Evolutionary conservation across 2,113 vertebrate species (phyloP), one percentile per base, ranked within the genome.

Genomic region (Himantopus leucocephalus): DNA sequence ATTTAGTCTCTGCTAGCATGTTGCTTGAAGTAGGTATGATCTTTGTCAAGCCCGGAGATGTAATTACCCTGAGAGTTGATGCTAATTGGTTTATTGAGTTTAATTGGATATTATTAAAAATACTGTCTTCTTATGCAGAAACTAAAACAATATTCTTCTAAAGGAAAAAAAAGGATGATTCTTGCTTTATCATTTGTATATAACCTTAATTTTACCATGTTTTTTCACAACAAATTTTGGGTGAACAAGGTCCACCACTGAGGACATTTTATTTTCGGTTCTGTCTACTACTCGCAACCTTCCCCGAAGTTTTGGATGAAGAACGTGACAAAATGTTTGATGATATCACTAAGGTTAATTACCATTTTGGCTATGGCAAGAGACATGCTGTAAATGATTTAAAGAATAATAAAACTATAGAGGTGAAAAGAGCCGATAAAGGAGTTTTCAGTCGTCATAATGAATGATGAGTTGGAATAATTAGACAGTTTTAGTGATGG

Each of bases 71-170:
- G 86, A 92, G 91, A 97, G 80, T 79, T 92, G 96, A 92, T 89
- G 86, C n/a, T 97, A 97, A 97, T 95, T 94, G 87, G 91, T 94
- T 97, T 96, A 96, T 90, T 89, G 91, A 93, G 71, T 95, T 96
- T 90, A 97, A 95, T 90, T 94, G 89, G 81, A 66, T 91, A 95
- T 59, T 71, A 92, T 96, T 95, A 95, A 92, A 94, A 96, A 92
- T 88, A 71, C 77, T 89, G 53, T 79, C 48, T 0, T 87, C 64
- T 89, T 50, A 50, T 72, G 26, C 45, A 80, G 85, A 34, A 94
- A 47, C 32, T 52, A 45, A 85, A 58, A 85, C 77, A 66, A 53
- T 66, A 26, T 81, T 85, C 64, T 86, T 67, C 47, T 78, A 35
- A 62, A 92, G 52, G 45, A 89, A 92, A 73, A 73, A 37, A 39